Evolutionary conservation across 2,797 vertebrate genomes (phyloP), one percentile per base, ranked within the genome.

Genomic region (Lutjanus argentimaculatus): DNA sequence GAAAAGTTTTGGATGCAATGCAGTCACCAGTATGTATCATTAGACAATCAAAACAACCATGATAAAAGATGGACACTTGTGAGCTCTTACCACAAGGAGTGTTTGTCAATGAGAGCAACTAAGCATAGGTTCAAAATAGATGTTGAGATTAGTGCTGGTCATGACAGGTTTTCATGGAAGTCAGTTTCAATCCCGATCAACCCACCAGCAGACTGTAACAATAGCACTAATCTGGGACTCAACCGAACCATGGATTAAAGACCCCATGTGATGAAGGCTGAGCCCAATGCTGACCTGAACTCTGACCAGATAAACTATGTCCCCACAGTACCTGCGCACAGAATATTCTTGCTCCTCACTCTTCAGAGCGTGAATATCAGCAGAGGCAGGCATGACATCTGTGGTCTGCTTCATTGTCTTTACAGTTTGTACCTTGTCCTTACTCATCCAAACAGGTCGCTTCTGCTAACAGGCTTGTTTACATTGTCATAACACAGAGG

Each of bases 211-310:
- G 89, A 91, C 90, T 93, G 90, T 91, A 92, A 89, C 84, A 93
- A 92, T 88, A 93, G 87, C 87, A 88, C 89, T 93, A 93, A 94
- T 94, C 92, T 94, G 81, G 82, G 82, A 91, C 79, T 92, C 61
- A 82, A 91, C 77, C 72, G 57, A 86, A 91, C 85, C 83, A 21
- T 77, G 90, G 90, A 93, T 93, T 94, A 92, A 84, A 88, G 91
- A 90, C 92, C 92, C 85, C 93, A 92, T 94, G 94, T 93, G 93
- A 95, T 66, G 89, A 90, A 82, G 84, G 51, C 88, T 90, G 87
- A 91, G 87, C 87, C 85, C 84, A 91, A 80, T 13, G 43, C 85
- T 92, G 89, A 93, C 92, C 91, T 91, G 88, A 90, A 90, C 87
- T 80, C 84, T 92, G 89, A 91, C 85, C 84, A 89, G 83, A 88